A percentile compares a stretch with the other conserved stretches of the same genome.
phyloP scores from a whole-genome alignment of 2,797 vertebrate genomes.

The Anniella stebbinsi region DNA sequence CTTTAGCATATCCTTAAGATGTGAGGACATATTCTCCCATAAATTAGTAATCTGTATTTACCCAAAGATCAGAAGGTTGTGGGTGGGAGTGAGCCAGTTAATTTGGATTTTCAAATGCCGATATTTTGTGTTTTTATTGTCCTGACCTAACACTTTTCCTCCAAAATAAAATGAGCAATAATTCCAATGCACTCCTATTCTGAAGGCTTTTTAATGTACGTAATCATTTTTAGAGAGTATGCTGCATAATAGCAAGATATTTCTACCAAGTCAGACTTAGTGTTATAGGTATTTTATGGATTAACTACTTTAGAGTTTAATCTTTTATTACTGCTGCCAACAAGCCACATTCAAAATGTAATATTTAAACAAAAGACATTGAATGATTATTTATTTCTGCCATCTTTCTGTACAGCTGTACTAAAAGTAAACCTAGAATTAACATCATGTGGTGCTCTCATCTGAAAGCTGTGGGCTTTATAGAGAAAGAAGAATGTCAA shows the following conservation, averaged over 20 bases:
- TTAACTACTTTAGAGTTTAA: constrained; percentile 8
- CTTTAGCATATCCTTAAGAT: neutral
- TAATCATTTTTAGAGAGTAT: constrained; percentile 35
- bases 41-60: neutral
- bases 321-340: constrained; percentile 27
- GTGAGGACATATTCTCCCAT: neutral
- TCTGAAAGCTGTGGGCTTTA: constrained; percentile 53
- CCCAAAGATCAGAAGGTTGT: neutral
- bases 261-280: constrained; percentile 11
- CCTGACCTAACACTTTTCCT: neutral
- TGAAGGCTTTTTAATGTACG: neutral
- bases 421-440: constrained; percentile 34
- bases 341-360: neutral
- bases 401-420: neutral
- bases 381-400: neutral
- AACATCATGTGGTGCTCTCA: constrained; percentile 36
- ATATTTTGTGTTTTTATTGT: neutral
- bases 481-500: constrained; percentile 53
- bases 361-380: neutral
- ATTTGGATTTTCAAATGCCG: neutral
- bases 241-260: neutral
- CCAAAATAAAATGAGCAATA: neutral
- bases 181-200: neutral
- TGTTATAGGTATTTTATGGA: constrained; percentile 18
- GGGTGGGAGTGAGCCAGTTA: neutral